phyloP scores from a whole-genome alignment of 2,888 invertebrate genomes.

The Scaptomyza polygonia region DNA sequence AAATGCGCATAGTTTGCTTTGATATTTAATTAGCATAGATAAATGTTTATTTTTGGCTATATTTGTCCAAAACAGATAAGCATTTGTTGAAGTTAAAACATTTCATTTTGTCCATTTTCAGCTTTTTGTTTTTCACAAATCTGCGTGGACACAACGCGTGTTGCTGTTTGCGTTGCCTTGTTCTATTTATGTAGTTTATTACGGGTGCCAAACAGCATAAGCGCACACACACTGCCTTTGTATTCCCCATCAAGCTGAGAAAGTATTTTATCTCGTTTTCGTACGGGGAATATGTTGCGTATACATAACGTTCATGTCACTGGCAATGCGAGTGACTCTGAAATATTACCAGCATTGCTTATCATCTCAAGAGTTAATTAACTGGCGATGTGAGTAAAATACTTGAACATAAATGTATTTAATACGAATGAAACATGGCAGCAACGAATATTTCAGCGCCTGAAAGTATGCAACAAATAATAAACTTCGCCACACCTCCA shows the following conservation, averaged over 20 bases:
- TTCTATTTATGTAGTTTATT: not conserved
- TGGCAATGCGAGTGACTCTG: slow-evolving; percentile 39
- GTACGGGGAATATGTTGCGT: slow-evolving; percentile 18
- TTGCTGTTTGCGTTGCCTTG: not conserved
- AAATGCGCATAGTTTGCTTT: slow-evolving; percentile 1
- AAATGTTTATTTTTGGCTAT: slow-evolving; percentile 50
- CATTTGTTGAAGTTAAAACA: slow-evolving; percentile 10
- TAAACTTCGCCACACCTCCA: slow-evolving; percentile 39
- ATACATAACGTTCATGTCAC: slow-evolving; percentile 23
- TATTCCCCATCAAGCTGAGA: slow-evolving; percentile 1
- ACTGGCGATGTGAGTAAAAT: slow-evolving; percentile 14
- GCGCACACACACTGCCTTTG: slow-evolving; percentile 3
- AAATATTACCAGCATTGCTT: slow-evolving; percentile 36
- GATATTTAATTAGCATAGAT: slow-evolving; percentile 33
- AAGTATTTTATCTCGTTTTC: slow-evolving; percentile 12
- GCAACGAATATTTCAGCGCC: slow-evolving; percentile 13
- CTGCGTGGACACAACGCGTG: not conserved
- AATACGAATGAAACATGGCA: too few relatives aligned
- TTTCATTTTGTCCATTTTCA: slow-evolving; percentile 18
- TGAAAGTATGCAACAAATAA: slow-evolving; percentile 45
- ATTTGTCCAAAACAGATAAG: slow-evolving; percentile 14
- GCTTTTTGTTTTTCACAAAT: slow-evolving; percentile 34
- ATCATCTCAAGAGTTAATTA: slow-evolving; percentile 41
- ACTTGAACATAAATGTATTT: too few relatives aligned
- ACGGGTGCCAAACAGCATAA: not conserved